A percentile compares a stretch with the other conserved stretches of the same genome.
phyloP scores from a whole-genome alignment of 2,113 vertebrate species.

The Callipepla squamata region DNA sequence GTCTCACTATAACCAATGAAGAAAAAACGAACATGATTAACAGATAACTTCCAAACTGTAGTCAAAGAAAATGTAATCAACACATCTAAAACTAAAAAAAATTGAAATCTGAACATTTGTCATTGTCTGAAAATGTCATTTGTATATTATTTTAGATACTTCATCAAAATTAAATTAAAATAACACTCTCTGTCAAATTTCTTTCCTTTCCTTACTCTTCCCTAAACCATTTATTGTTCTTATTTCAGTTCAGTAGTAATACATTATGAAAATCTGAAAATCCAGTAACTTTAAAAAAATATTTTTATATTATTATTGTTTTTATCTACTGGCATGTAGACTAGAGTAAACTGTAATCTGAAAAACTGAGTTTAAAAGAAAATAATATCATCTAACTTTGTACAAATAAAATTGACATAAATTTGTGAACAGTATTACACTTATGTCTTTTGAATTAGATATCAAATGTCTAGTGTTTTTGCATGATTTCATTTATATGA shows the following conservation, averaged over 20 bases:
- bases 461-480: neutral
- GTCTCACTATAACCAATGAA: neutral
- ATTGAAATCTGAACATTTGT: neutral
- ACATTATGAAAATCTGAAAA: neutral
- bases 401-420: neutral
- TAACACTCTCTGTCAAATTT: neutral
- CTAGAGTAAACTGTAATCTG: neutral
- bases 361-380: neutral
- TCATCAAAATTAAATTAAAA: neutral
- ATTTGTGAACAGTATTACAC: neutral
- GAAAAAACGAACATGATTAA: neutral
- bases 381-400: neutral
- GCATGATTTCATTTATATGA: neutral
- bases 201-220: neutral
- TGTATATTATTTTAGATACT: neutral
- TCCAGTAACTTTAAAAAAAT: neutral
- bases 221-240: neutral
- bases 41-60: neutral
- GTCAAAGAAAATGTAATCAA: neutral
- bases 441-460: neutral
- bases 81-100: neutral
- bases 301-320: neutral
- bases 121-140: neutral
- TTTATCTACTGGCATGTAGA: neutral
- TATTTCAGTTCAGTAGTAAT: neutral